Conservation (phyloP, 2,797 vertebrate species). For the Diplodus sargus region DNA sequence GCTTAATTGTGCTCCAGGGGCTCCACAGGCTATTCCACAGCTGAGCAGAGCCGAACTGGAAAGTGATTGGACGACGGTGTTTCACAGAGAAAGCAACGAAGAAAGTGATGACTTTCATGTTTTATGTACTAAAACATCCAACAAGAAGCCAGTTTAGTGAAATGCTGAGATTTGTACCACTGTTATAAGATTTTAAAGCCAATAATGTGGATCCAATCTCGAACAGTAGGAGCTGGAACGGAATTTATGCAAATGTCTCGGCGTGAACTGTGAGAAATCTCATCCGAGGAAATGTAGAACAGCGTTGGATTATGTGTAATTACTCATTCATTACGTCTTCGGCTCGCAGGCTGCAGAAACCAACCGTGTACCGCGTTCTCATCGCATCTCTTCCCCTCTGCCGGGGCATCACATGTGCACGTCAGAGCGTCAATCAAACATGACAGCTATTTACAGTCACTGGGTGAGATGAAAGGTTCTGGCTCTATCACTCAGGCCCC, state of each 20-base stretch:
- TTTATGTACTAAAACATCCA: background rate
- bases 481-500: slow-evolving; percentile 77
- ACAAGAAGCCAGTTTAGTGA: background rate
- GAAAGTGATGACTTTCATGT: slow-evolving; percentile 13
- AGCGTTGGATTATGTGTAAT: slow-evolving; percentile 61
- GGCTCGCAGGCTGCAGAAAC: slow-evolving; percentile 50
- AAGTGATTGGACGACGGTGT: background rate
- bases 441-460: slow-evolving; percentile 86
- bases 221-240: slow-evolving; percentile 13
- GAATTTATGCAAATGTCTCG: slow-evolving; percentile 43
- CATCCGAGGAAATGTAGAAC: slow-evolving; percentile 54
- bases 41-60: slow-evolving; percentile 8
- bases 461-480: slow-evolving; percentile 82
- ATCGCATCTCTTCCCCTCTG: slow-evolving; percentile 55
- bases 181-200: slow-evolving; percentile 22
- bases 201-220: slow-evolving; percentile 27
- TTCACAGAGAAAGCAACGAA: background rate
- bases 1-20: slow-evolving; percentile 38
- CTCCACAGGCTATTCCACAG: slow-evolving; percentile 23
- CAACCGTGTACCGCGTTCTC: slow-evolving; percentile 51
- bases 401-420: slow-evolving; percentile 68
- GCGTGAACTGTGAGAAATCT: slow-evolving; percentile 42
- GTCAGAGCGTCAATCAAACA: slow-evolving; percentile 86
- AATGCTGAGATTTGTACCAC: slow-evolving; percentile 13
- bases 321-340: slow-evolving; percentile 70